Conservation (phyloP, 2,797 vertebrate genomes). For the Dermochelys coriacea region DNA sequence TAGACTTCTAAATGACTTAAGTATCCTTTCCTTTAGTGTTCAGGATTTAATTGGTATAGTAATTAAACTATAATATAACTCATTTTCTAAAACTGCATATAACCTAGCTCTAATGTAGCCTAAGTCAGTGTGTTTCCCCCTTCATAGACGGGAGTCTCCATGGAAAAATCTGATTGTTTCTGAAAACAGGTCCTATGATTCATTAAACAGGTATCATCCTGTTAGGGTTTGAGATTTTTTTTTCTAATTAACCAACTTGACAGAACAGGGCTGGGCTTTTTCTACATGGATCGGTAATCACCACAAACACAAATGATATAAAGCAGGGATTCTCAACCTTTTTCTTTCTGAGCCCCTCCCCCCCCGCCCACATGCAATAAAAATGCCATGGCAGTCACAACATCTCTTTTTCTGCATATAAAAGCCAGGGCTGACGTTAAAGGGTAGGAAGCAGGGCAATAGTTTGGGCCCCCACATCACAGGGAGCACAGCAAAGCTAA, state of each 20-base stretch:
- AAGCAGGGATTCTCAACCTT: no score
- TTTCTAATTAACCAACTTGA: conserved; percentile 69
- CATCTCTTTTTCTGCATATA: no score
- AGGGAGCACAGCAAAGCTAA: no score
- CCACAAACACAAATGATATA: conserved; percentile 42
- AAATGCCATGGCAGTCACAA: no score
- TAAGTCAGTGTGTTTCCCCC: conserved; percentile 88
- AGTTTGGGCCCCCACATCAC: no score
- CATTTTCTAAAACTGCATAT: conserved; percentile 30
- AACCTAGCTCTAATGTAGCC: conserved; percentile 54
- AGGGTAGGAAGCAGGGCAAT: no score
- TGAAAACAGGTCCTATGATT: conserved; percentile 89
- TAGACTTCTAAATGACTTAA: not conserved
- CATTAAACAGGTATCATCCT: conserved; percentile 91
- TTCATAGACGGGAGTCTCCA: conserved; percentile 92
- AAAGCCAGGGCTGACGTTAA: no score
- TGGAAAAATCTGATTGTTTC: conserved; percentile 93
- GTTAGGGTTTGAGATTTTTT: conserved; percentile 78
- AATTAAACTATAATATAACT: conserved; percentile 18
- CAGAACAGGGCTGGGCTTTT: conserved; percentile 76
- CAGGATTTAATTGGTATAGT: conserved; percentile 20
- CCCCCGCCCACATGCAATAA: no score
- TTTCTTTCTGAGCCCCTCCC: no score
- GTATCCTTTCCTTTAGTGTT: not conserved
- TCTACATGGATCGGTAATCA: conserved; percentile 82